phyloP scores from a whole-genome alignment of 1,140 invertebrate genomes.

The Contarinia nasturtii region DNA sequence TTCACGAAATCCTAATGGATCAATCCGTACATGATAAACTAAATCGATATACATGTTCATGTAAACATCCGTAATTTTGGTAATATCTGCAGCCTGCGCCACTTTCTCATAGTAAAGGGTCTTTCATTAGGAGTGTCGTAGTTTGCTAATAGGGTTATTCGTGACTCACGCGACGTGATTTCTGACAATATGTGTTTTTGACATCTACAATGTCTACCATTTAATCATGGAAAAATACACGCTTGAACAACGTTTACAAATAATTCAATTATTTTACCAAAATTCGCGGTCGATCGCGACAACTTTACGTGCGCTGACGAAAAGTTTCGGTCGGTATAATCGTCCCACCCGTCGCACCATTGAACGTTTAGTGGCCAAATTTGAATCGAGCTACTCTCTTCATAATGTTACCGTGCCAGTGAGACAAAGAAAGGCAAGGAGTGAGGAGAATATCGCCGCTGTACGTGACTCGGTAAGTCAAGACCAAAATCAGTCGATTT shows the following conservation, averaged over 20 bases:
- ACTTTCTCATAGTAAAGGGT: no score
- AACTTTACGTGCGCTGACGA: neutral
- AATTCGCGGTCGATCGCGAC: neutral
- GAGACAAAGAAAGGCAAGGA: slow-evolving; percentile 3
- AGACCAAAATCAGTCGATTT: slow-evolving; percentile 7
- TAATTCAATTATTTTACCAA: neutral
- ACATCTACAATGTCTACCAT: neutral
- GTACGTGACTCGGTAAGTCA: slow-evolving; percentile 8
- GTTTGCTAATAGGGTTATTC: no score
- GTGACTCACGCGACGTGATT: no score
- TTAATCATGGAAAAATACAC: neutral
- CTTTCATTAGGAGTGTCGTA: no score
- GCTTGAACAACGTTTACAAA: neutral
- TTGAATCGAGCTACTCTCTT: neutral
- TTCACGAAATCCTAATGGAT: no score
- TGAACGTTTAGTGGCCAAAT: neutral
- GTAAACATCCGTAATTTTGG: no score
- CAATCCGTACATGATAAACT: no score
- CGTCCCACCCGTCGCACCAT: neutral
- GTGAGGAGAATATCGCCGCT: slow-evolving; percentile 7
- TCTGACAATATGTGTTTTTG: no score
- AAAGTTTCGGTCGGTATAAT: neutral
- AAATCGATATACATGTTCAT: no score
- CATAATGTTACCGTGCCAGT: neutral
- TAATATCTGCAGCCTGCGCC: no score